Evolutionary conservation across 2,888 invertebrate genomes (phyloP), one percentile per base, ranked within the genome.

Genomic region (Thelaira solivaga): DNA sequence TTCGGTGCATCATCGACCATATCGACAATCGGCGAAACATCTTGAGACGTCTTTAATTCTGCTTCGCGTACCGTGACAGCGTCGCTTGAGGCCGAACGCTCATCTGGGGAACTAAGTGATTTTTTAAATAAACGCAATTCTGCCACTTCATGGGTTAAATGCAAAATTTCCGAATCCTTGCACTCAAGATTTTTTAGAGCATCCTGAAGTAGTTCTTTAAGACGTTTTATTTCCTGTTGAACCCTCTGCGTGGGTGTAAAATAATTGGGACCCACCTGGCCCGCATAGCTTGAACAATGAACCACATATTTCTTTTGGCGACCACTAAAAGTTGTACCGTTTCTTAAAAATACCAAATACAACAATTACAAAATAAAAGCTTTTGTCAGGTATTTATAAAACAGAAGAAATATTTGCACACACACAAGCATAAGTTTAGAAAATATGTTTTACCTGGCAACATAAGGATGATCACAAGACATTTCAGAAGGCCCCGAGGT

Each of bases 201-300:
- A 82, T 94, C 93, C 79, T 91, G 91, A 51, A 96, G 90, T 4
- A 95, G 89, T 74, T 91, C 91, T 90, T 94, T 93, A 22, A 96
- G 91, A 72, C 94, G 92, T 77, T 94, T 91, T 36, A 96, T 93
- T 88, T 96, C 95, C 82, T 93, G 91, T 84, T 95, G 94, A 8
- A 95, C 95, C 76, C 96, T 90, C 87, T 96, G 96, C 0, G 96
- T 96, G 11, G 96, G 96, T 61, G 96, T 96, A 72, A 96, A 91
- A 88, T 96, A 96, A 84, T 96, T 95, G 76, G 95, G 94, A 47
- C 93, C 94, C 55, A 94, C 93, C 55, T 93, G 92, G 1, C 93
- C 93, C 4, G 93, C 92, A 87, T 94, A 93, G 81, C 94, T 93
- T 64, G 95, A 94, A 87, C 96, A 96, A 87, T 96, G 96, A 55